phyloP scores from a whole-genome alignment of 2,113 vertebrate genomes.

The Chauna torquata region DNA sequence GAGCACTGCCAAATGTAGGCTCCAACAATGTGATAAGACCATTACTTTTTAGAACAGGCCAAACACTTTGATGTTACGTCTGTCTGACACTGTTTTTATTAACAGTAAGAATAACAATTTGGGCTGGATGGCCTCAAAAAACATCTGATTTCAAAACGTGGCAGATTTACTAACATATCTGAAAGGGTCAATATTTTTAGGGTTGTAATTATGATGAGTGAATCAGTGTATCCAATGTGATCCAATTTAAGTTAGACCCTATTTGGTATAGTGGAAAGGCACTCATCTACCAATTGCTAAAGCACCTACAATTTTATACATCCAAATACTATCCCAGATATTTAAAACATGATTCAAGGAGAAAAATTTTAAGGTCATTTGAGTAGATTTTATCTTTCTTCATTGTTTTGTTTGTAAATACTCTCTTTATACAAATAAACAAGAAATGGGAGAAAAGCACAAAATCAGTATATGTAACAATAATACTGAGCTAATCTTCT shows the following conservation, averaged over 20 bases:
- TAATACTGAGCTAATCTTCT: neutral
- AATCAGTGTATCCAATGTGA: neutral
- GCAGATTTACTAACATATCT: neutral
- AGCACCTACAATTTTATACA: neutral
- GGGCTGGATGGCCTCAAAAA: neutral
- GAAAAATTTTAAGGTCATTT: neutral
- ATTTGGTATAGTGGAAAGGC: neutral
- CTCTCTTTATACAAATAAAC: neutral
- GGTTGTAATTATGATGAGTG: neutral
- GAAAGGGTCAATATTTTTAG: neutral
- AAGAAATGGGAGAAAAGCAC: neutral
- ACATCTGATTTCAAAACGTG: neutral
- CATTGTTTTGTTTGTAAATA: neutral
- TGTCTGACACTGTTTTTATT: neutral
- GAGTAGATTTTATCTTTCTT: neutral
- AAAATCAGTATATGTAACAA: neutral
- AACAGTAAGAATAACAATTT: neutral
- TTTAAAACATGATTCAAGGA: neutral
- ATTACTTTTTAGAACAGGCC: neutral
- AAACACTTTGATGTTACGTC: neutral
- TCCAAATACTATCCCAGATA: neutral
- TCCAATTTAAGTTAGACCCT: neutral
- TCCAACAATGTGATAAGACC: neutral
- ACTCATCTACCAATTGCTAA: neutral
- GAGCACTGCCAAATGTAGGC: neutral